Conservation (phyloP, 2,113 vertebrate genomes). For the Fukomys damarensis region DNA sequence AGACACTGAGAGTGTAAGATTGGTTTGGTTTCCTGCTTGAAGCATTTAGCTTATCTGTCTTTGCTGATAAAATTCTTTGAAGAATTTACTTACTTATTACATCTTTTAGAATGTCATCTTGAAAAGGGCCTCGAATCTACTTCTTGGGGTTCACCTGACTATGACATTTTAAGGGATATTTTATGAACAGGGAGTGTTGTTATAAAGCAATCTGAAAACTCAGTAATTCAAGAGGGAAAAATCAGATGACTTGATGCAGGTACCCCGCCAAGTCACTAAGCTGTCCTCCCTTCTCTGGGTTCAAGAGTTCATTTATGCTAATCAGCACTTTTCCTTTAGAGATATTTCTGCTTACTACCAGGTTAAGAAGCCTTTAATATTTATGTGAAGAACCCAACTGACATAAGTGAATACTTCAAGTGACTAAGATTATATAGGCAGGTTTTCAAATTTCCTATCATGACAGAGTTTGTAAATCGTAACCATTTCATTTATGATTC, state of each 20-base stretch:
- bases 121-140: not conserved
- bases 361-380: slow-evolving; percentile 26
- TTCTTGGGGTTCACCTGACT: slow-evolving; percentile 1
- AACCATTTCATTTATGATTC: slow-evolving; percentile 64
- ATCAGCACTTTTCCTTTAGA: slow-evolving; percentile 58
- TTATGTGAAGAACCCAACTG: slow-evolving; percentile 56
- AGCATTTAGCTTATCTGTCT: slow-evolving; percentile 54
- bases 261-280: slow-evolving; percentile 46
- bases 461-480: slow-evolving; percentile 37
- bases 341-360: not conserved
- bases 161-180: slow-evolving; percentile 39
- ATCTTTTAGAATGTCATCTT: slow-evolving; percentile 47
- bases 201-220: slow-evolving; percentile 46
- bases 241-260: slow-evolving; percentile 40
- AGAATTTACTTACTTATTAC: slow-evolving; percentile 54
- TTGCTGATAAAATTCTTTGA: slow-evolving; percentile 57
- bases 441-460: slow-evolving; percentile 33
- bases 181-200: slow-evolving; percentile 25
- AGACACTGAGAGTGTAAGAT: not conserved
- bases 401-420: not conserved
- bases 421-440: slow-evolving; percentile 3
- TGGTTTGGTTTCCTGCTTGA: slow-evolving; percentile 28
- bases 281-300: slow-evolving; percentile 28
- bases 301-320: slow-evolving; percentile 45
- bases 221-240: slow-evolving; percentile 12